Conservation (phyloP, 2,113 vertebrate genomes). For the Morone chrysops region DNA sequence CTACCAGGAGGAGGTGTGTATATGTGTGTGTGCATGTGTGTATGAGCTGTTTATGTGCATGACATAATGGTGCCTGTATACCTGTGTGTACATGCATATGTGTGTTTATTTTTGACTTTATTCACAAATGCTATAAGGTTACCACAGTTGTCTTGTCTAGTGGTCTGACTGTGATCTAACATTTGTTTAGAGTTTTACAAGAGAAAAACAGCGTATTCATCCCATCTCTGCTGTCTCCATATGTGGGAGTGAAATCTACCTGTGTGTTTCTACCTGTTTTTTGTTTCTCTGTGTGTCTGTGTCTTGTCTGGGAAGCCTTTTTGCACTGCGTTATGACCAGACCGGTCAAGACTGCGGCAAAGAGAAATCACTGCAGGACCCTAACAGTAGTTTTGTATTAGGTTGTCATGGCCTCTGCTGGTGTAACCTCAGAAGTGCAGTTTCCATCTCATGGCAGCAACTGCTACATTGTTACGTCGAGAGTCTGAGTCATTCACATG, state of each 20-base stretch:
- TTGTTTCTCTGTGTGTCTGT: conserved; percentile 14
- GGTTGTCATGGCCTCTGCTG: conserved; percentile 77
- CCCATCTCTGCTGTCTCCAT: neutral
- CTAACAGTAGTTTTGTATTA: conserved; percentile 24
- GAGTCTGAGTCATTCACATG: neutral
- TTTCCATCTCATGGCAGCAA: neutral
- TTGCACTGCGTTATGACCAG: conserved; percentile 53
- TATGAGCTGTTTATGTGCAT: conserved; percentile 77
- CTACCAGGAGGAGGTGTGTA: conserved; percentile 93
- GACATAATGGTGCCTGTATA: conserved; percentile 7
- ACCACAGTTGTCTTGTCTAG: neutral
- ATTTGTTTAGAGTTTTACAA: neutral
- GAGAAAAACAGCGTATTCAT: neutral
- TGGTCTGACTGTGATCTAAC: neutral
- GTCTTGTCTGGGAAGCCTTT: conserved; percentile 46
- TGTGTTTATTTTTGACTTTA: neutral
- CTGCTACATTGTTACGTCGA: neutral
- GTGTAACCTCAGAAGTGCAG: conserved; percentile 46
- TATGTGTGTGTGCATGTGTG: conserved; percentile 63
- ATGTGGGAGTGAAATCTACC: conserved; percentile 21
- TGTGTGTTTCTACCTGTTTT: conserved; percentile 61
- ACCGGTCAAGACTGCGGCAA: conserved; percentile 77
- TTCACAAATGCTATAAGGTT: neutral
- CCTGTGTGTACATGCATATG: neutral
- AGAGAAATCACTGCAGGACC: conserved; percentile 71